Evolutionary conservation across 2,113 vertebrate genomes (phyloP).

Genomic region (Ia io): DNA sequence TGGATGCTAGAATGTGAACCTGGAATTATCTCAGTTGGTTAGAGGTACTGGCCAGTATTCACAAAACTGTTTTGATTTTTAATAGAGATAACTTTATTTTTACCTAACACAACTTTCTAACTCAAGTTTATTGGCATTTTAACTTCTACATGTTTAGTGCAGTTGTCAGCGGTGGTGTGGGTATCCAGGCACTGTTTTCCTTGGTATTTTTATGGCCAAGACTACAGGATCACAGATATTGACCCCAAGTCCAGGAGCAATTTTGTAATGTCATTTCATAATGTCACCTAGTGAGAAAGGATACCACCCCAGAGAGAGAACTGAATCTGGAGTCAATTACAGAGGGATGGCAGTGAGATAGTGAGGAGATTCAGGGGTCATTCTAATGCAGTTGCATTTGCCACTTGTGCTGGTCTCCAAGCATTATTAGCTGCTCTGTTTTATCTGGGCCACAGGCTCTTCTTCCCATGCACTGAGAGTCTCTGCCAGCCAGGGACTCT

Average conservation of each 20-base stretch:
- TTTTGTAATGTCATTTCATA: background rate
- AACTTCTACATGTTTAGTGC: background rate
- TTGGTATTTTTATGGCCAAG: background rate
- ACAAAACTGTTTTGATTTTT: constrained; percentile 36
- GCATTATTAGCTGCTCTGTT: constrained; percentile 5
- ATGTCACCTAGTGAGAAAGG: constrained; percentile 17
- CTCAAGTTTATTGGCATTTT: constrained; percentile 40
- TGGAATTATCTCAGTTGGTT: background rate
- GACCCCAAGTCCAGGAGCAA: background rate
- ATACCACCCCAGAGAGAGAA: background rate
- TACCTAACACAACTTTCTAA: background rate
- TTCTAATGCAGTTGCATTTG: background rate
- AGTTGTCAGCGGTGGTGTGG: background rate
- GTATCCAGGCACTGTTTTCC: background rate
- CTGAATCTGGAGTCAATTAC: background rate
- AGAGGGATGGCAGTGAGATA: background rate
- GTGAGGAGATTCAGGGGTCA: background rate
- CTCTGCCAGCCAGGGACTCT: background rate
- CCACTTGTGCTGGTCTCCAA: background rate
- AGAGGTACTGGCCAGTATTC: constrained; percentile 31
- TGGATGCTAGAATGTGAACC: constrained; percentile 9
- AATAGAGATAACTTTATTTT: constrained; percentile 45
- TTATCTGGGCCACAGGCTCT: background rate
- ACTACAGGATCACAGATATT: background rate
- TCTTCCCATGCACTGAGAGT: background rate